Base-by-base conservation (phyloP, 2,113 vertebrate genomes). In the Eptesicus fuscus region DNA sequence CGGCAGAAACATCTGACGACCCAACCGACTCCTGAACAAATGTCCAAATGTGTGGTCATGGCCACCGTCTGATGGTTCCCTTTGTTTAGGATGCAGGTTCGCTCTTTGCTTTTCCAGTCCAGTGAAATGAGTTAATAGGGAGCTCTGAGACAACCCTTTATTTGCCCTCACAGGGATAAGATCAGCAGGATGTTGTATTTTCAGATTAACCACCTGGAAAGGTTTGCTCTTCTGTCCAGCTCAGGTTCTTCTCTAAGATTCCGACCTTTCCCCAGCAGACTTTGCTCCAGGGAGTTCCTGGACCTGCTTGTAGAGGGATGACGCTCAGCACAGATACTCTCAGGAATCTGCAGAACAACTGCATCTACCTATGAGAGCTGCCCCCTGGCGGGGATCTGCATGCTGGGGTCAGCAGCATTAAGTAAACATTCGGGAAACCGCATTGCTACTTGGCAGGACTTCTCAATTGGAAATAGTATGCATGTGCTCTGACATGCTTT, bases 101-200 rank as follows among this genome's bases (percentile, higher is more conserved):
- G 22, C 20, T 61, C 44, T 89, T 76, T 71, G 59, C 44, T 65
- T 90, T 87, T 85, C 70, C 25, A 40, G 32, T 56, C 59, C 32
- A 82, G 37, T 37, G 73, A 88, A 59, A 61, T 65, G 32, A 77
- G 49, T 84, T 77, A 65, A 51, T 28, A 53, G 20, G 35, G 12
- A 44, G 7, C 35, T 77, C 28, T 13, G 35, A 95, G 61, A 40
- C 74, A 83, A 6, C 18, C 12, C n/a, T 86, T 63, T 78, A 32
- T 89, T 74, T 85, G 42, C 73, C 40, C 8, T 91, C 73, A n/a
- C 23, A 63, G 2, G 71, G 78, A 51, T n/a, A 44, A 67, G 10
- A 63, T 88, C 37, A 77, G n/a, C 61, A 93, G 85, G 42, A 76
- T 79, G 47, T 80, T 70, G 89, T 73, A 40, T 78, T 93, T 95